These are phyloP conservation scores for Gnatocerus cornutus DNA, from an alignment of 2,888 invertebrate genomes.

Conservation along the genomic window DNA sequence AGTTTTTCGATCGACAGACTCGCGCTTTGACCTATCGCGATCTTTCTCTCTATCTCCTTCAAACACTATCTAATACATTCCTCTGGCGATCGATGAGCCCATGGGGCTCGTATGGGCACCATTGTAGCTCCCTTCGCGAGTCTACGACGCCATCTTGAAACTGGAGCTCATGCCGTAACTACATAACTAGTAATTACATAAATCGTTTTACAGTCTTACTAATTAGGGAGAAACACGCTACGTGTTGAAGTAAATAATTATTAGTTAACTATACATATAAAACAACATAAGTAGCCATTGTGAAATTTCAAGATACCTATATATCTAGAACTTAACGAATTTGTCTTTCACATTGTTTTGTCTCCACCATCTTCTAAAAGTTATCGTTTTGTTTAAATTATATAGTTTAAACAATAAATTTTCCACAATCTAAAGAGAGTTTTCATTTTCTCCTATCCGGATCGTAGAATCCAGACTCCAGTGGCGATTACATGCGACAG, in stretches of 20 bases:
- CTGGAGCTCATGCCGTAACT: slow-evolving; percentile 38
- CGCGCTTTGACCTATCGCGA: slow-evolving; percentile 3
- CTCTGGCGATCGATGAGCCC: slow-evolving; percentile 31
- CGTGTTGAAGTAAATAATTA: slow-evolving; percentile 38
- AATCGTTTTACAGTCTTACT: slow-evolving; percentile 49
- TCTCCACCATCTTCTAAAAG: slow-evolving; percentile 44
- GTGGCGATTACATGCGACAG: slow-evolving; percentile 37
- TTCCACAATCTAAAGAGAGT: slow-evolving; percentile 45
- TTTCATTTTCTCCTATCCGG: slow-evolving; percentile 19
- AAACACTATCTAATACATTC: slow-evolving; percentile 43
- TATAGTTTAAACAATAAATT: slow-evolving; percentile 49
- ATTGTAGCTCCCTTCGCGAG: slow-evolving; percentile 15
- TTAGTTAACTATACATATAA: slow-evolving; percentile 48
- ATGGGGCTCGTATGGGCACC: slow-evolving; percentile 4
- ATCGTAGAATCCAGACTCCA: slow-evolving; percentile 32
- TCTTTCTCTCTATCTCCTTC: slow-evolving; percentile 18
- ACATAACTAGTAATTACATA: slow-evolving; percentile 37
- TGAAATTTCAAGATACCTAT: slow-evolving; percentile 48
- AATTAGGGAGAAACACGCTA: slow-evolving; percentile 46
- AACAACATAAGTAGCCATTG: slow-evolving; percentile 45
- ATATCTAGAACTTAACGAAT: slow-evolving; percentile 48
- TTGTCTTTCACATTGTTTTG: slow-evolving; percentile 48
- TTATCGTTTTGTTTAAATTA: slow-evolving; percentile 46
- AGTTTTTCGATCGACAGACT: slow-evolving; percentile 37
- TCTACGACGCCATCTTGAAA: slow-evolving; percentile 35